phyloP scores from a whole-genome alignment of 2,888 invertebrate genomes.

The Caenorhabditis sp. region DNA sequence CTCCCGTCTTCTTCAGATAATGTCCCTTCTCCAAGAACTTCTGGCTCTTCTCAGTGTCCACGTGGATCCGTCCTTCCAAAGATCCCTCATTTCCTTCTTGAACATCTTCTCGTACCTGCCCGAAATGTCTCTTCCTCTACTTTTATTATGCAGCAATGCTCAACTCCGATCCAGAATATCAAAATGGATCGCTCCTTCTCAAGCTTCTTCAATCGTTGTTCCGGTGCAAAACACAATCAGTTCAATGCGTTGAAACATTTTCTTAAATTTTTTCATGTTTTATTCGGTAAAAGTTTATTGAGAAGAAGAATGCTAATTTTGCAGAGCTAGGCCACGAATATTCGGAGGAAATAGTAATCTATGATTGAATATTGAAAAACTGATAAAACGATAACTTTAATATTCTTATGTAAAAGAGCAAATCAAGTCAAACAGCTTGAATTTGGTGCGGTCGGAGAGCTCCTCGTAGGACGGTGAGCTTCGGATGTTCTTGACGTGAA shows the following conservation, averaged over 20 bases:
- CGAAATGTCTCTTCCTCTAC: slow-evolving; percentile 8
- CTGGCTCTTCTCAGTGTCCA: background rate
- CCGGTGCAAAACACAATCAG: too few relatives aligned
- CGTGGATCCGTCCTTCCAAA: background rate
- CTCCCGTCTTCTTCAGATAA: slow-evolving; percentile 7
- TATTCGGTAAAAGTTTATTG: too few relatives aligned
- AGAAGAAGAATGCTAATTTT: too few relatives aligned
- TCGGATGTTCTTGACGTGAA: background rate
- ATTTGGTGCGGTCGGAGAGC: background rate
- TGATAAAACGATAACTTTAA: too few relatives aligned
- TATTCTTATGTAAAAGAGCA: too few relatives aligned
- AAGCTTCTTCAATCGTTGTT: background rate
- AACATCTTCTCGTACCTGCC: slow-evolving; percentile 12
- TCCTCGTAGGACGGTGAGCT: background rate
- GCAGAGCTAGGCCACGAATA: too few relatives aligned
- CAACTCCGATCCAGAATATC: background rate
- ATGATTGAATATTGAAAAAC: too few relatives aligned
- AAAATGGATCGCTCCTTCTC: background rate
- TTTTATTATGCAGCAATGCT: background rate
- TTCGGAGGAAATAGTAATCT: too few relatives aligned
- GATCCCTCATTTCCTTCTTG: background rate
- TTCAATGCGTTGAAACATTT: background rate
- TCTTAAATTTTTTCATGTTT: too few relatives aligned
- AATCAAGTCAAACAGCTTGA: background rate
- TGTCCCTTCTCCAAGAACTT: background rate